phyloP scores from a whole-genome alignment of 2,113 vertebrate genomes.

The Procavia capensis region DNA sequence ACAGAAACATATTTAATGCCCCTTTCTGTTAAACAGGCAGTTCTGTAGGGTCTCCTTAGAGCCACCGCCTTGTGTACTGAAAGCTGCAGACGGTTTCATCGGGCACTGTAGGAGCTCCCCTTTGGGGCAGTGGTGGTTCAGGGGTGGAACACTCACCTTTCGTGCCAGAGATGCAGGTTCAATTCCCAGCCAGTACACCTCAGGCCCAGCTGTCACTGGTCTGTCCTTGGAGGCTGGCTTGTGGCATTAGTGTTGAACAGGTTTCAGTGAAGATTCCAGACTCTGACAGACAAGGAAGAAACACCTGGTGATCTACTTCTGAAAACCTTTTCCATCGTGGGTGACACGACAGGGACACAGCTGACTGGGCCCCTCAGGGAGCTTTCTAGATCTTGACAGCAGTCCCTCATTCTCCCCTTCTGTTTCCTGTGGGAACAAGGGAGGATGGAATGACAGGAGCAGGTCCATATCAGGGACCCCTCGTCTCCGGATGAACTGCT shows the following conservation, averaged over 20 bases:
- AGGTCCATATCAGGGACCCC: background rate
- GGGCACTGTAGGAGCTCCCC: background rate
- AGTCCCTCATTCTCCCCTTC: background rate
- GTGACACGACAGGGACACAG: background rate
- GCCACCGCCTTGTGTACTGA: background rate
- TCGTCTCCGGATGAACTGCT: background rate
- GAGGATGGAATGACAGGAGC: background rate
- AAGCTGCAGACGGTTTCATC: background rate
- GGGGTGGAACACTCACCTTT: background rate
- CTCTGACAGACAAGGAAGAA: background rate
- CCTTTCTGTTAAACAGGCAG: background rate
- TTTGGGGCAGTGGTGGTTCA: background rate
- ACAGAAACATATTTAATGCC: background rate
- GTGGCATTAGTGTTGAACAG: background rate
- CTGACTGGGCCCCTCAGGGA: background rate
- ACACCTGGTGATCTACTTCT: background rate
- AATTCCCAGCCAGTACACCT: background rate
- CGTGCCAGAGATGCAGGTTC: background rate
- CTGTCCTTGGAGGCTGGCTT: background rate
- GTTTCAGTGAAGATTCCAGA: background rate
- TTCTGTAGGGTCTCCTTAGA: constrained; percentile 29
- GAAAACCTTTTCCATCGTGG: background rate
- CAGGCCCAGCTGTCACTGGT: background rate
- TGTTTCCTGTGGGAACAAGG: background rate
- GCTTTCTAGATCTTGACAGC: background rate